Base-by-base conservation (phyloP, 2,113 vertebrate species). In the Stegastes partitus region DNA sequence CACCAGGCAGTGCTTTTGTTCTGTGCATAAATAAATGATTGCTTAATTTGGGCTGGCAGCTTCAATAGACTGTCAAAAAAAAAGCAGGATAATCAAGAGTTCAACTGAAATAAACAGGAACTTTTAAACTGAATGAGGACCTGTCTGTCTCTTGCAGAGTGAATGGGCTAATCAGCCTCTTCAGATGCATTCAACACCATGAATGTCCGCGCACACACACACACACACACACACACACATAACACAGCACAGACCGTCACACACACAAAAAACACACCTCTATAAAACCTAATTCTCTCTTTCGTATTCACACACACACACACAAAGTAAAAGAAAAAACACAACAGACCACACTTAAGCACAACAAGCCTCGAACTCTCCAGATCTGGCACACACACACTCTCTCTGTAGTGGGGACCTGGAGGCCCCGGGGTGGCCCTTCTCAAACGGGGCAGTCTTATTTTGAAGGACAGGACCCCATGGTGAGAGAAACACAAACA, bases 11-110 rank as follows among this genome's bases (percentile, higher is more conserved):
- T 59, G 69, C 86, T 71, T 92, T 91, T 92, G 90, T 92, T 85
- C 83, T 58, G 25, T 1, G 69, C 82, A 92, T 93, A 87, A 90
- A 93, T 91, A 91, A 93, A 91, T 89, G 68, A 92, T 91, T 86
- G 80, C 90, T 93, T 92, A 81, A 91, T 91, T 91, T 91, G 70
- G 75, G 69, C 68, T 80, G 39, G 67, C 74, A 65, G 87, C 74
- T 77, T 91, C 90, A 87, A 91, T 91, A 77, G 91, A 87, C 83
- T 59, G 72, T 83, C 57, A 81, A 78, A 89, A 87, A 89, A 87
- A 69, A 56, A 88, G 89, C 49, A 75, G 89, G 90, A 89, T 88
- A 91, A 92, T 92, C 78, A 90, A 89, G 74, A 87, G 79, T 81
- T 87, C 82, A 87, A 61, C 34, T 79, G 89, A 85, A 90, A 85